Conservation (phyloP, 2,888 invertebrate genomes). For the Parelbella ahira region DNA sequence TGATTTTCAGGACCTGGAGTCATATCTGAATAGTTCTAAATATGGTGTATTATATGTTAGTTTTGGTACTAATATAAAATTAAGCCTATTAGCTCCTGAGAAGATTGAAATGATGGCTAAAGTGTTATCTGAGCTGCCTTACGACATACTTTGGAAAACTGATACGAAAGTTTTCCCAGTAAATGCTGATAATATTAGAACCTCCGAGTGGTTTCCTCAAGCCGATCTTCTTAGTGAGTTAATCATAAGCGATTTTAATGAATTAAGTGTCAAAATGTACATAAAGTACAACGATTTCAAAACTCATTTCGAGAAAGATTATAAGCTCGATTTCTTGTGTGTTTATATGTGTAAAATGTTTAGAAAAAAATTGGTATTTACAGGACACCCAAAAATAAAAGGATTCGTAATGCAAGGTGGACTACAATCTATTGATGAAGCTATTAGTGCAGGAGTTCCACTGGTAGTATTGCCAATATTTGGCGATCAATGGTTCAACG, state of each 20-base stretch:
- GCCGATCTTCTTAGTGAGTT: slow-evolving; percentile 36
- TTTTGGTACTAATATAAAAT: slow-evolving; percentile 48
- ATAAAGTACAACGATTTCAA: too few relatives aligned
- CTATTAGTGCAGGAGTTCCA: slow-evolving; percentile 46
- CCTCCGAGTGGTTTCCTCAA: slow-evolving; percentile 56
- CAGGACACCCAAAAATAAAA: slow-evolving; percentile 53
- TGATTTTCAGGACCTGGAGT: slow-evolving; percentile 47
- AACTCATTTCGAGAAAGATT: too few relatives aligned
- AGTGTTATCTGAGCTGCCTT: slow-evolving; percentile 46
- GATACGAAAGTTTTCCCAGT: slow-evolving; percentile 45
- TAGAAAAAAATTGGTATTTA: slow-evolving; percentile 6
- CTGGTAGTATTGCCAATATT: slow-evolving; percentile 46
- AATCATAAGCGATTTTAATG: too few relatives aligned
- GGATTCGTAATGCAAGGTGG: slow-evolving; percentile 56
- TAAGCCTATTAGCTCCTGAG: slow-evolving; percentile 31
- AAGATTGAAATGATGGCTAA: slow-evolving; percentile 37
- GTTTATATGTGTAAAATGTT: too few relatives aligned
- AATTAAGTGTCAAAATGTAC: too few relatives aligned
- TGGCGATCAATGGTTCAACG: slow-evolving; percentile 57
- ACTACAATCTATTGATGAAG: slow-evolving; percentile 51
- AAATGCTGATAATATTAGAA: slow-evolving; percentile 43
- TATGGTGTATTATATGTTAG: slow-evolving; percentile 48
- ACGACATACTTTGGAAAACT: slow-evolving; percentile 56
- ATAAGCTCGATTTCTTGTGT: too few relatives aligned
- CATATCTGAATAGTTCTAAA: slow-evolving; percentile 44